phyloP scores from a whole-genome alignment of 2,797 vertebrate genomes.

The Neomorphus geoffroyi region DNA sequence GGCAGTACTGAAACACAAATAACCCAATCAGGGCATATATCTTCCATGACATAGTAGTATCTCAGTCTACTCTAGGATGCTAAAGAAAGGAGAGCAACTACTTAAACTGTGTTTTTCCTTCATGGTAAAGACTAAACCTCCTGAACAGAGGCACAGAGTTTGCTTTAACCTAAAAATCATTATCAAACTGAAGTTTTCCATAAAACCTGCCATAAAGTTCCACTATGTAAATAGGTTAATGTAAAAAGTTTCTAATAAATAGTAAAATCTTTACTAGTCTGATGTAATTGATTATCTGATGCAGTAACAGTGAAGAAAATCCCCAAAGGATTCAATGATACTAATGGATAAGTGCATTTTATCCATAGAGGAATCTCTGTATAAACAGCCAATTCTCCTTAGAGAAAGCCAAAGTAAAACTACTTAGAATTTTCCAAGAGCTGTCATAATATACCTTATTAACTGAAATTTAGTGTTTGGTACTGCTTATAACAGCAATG shows the following conservation, averaged over 20 bases:
- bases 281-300: background rate
- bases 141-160: background rate
- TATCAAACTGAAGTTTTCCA: constrained; percentile 21
- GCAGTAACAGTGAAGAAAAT: background rate
- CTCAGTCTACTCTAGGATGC: background rate
- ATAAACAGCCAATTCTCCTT: constrained; percentile 24
- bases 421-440: background rate
- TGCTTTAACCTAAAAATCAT: background rate
- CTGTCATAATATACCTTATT: constrained; percentile 29
- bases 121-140: background rate
- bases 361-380: constrained; percentile 9
- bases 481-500: background rate
- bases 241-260: constrained; percentile 42
- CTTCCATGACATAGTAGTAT: background rate
- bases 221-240: constrained; percentile 49
- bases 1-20: background rate
- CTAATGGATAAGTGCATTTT: background rate
- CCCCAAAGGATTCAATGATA: constrained; percentile 38
- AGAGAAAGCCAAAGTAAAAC: background rate
- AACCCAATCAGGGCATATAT: background rate
- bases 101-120: background rate
- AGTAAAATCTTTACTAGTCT: constrained; percentile 42
- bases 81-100: background rate
- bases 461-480: constrained; percentile 4
- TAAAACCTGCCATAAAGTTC: constrained; percentile 37